These are phyloP conservation scores for Anolis carolinensis DNA, from an alignment of 2,113 vertebrate genomes.

Conservation along the genomic window DNA sequence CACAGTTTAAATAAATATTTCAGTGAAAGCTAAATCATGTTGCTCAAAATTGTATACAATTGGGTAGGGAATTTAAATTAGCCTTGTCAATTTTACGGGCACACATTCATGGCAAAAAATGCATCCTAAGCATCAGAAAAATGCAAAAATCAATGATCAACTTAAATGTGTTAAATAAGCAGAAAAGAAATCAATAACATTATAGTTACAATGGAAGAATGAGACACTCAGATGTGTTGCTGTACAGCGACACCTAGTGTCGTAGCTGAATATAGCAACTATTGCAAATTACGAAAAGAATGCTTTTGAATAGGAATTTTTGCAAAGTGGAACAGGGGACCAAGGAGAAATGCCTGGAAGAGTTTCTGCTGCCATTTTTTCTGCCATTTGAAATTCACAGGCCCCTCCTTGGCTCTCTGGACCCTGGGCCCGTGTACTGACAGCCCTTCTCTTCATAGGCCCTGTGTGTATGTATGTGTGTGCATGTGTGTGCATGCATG, in stretches of 20 bases:
- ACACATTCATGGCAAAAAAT: background rate
- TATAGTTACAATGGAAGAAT: background rate
- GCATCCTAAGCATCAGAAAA: background rate
- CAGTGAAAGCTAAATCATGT: slow-evolving; percentile 37
- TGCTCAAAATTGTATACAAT: background rate
- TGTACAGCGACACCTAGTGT: slow-evolving; percentile 79
- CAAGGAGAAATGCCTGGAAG: no score
- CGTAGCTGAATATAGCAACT: slow-evolving; percentile 63
- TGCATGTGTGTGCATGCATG: no score
- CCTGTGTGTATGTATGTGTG: no score
- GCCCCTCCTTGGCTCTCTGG: no score
- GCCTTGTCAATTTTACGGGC: slow-evolving; percentile 42
- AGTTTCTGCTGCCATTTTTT: no score
- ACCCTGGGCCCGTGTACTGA: no score
- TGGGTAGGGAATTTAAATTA: background rate
- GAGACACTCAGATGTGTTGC: slow-evolving; percentile 60
- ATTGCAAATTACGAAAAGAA: background rate
- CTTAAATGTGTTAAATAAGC: background rate
- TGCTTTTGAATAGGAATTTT: background rate
- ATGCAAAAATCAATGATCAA: background rate
- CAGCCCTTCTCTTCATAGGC: no score
- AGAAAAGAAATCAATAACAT: background rate
- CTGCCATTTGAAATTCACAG: no score
- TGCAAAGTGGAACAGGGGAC: background rate
- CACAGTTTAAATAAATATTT: slow-evolving; percentile 80